These are phyloP conservation scores for Belgica antarctica DNA, from an alignment of 2,888 invertebrate genomes.

Conservation along the genomic window DNA sequence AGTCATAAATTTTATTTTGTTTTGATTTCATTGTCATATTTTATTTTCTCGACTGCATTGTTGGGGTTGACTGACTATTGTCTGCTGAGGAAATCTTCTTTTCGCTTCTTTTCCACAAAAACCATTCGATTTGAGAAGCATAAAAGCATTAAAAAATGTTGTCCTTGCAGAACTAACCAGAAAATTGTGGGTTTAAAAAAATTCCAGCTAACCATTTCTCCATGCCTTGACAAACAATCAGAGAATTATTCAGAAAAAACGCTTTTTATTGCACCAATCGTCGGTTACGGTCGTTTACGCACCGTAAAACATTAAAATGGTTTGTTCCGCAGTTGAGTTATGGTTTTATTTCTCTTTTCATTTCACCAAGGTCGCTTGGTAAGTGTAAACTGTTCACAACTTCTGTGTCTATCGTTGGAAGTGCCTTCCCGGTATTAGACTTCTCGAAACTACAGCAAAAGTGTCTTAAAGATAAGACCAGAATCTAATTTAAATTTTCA, in stretches of 20 bases:
- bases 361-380: not conserved
- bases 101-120: too few species aligned
- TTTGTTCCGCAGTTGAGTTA: too few species aligned
- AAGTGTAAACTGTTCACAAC: slow-evolving; percentile 7
- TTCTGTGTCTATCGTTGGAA: too few species aligned
- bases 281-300: slow-evolving; percentile 6
- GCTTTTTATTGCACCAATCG: slow-evolving; percentile 2
- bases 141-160: slow-evolving; percentile 8
- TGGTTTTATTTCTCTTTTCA: not conserved
- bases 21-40: slow-evolving; percentile 15
- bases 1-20: slow-evolving; percentile 15
- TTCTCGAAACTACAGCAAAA: too few species aligned
- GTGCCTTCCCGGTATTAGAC: too few species aligned
- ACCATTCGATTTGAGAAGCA: slow-evolving; percentile 7
- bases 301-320: not conserved
- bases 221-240: not conserved
- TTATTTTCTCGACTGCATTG: slow-evolving; percentile 11
- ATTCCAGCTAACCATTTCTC: not conserved
- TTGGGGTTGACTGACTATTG: slow-evolving; percentile 15
- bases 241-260: not conserved
- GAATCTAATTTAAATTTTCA: too few species aligned
- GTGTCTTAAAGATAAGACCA: too few species aligned
- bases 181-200: slow-evolving; percentile 15
- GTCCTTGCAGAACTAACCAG: slow-evolving; percentile 7
- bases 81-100: slow-evolving; percentile 5